Percentiles rank a stretch among this genome's conserved stretches.
phyloP scores from a whole-genome alignment of 35 echinoderm and acorn worm species.

The Heliocidaris tuberculata region DNA sequence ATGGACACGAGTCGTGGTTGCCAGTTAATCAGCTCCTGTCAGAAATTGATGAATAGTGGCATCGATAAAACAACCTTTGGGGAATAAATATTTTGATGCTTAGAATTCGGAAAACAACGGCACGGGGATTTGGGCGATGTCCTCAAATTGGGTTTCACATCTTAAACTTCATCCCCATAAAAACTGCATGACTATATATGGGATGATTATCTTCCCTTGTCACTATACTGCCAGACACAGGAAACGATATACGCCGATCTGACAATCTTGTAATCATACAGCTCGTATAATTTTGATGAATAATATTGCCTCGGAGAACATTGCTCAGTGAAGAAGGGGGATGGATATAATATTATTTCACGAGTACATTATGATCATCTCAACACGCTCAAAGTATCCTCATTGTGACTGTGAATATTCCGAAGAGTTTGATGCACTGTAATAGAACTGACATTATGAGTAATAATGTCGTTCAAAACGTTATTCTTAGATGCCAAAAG shows the following conservation, averaged over 20 bases:
- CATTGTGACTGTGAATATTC: too few species aligned
- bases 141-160: background rate
- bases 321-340: background rate
- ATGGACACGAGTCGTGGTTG: background rate
- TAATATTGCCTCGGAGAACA: background rate
- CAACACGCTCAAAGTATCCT: too few species aligned
- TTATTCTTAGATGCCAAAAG: too few species aligned
- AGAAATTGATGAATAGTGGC: slow-evolving; percentile 12
- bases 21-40: slow-evolving; percentile 23
- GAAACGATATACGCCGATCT: background rate
- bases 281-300: background rate
- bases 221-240: background rate
- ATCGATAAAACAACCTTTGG: slow-evolving; percentile 29
- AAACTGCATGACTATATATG: background rate
- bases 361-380: background rate
- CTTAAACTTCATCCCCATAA: background rate
- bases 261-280: background rate
- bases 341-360: background rate
- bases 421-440: too few species aligned
- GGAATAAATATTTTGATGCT: slow-evolving; percentile 37
- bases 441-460: too few species aligned
- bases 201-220: background rate
- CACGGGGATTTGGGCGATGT: slow-evolving; percentile 9
- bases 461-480: too few species aligned
- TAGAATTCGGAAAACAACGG: slow-evolving; percentile 22